Evolutionary conservation across 1,140 invertebrate species (phyloP).

Genomic region (Drosophila asahinai): DNA sequence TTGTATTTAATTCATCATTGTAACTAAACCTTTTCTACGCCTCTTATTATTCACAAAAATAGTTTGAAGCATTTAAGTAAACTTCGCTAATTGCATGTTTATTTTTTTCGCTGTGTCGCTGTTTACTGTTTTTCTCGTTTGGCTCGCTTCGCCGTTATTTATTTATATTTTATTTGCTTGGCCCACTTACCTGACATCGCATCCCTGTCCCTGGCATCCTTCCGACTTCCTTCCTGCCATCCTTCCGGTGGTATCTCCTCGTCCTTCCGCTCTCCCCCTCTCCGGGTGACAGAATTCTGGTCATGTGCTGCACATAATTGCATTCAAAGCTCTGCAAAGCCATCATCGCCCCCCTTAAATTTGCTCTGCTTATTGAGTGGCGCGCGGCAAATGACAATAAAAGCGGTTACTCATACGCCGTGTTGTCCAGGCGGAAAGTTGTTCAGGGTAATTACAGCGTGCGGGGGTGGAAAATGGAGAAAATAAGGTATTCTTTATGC

Average conservation of each 20-base stretch:
- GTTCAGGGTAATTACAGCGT: constrained; percentile 37
- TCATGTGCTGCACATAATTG: constrained; percentile 78
- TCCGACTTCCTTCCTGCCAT: constrained; percentile 33
- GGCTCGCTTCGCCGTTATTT: constrained; percentile 52
- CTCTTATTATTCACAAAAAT: not conserved
- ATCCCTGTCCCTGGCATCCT: constrained; percentile 21
- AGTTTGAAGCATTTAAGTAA: not conserved
- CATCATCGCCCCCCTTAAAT: not conserved
- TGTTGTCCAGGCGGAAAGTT: constrained; percentile 45
- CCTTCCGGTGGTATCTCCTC: constrained; percentile 19
- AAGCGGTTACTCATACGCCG: constrained; percentile 72
- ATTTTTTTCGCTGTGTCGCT: constrained; percentile 17
- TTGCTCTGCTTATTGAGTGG: constrained; percentile 45
- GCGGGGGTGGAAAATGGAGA: not conserved
- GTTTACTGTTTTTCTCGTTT: constrained; percentile 43
- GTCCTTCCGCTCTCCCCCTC: not conserved
- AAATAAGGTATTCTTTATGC: constrained; percentile 30
- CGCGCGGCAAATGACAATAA: constrained; percentile 69
- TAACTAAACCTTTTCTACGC: not conserved
- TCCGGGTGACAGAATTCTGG: constrained; percentile 47
- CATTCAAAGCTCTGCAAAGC: constrained; percentile 65
- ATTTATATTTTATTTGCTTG: constrained; percentile 63
- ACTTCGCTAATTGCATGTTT: not conserved
- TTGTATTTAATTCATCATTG: not conserved
- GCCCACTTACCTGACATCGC: constrained; percentile 66